phyloP scores from a whole-genome alignment of 2,113 vertebrate genomes.

The human (Homo sapiens) region DNA sequence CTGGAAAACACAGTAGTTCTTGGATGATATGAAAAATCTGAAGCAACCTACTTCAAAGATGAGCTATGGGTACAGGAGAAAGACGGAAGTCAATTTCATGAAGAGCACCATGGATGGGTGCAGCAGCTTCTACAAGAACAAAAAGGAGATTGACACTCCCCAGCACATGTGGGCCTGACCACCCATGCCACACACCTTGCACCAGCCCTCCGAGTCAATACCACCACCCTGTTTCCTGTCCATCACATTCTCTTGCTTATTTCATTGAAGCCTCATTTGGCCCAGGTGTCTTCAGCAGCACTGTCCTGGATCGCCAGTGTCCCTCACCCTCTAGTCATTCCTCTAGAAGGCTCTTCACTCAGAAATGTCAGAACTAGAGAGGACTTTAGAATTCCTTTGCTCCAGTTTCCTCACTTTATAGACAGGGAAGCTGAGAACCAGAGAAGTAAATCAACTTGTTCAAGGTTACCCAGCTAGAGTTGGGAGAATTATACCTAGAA shows the following conservation, averaged over 20 bases:
- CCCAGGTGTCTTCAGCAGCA: neutral
- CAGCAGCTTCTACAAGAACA: neutral
- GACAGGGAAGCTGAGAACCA: neutral
- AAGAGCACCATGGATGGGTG: neutral
- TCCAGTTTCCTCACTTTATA: neutral
- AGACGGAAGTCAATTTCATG: neutral
- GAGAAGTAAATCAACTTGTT: neutral
- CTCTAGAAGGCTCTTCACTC: neutral
- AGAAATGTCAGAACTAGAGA: neutral
- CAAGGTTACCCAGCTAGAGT: neutral
- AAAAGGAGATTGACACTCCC: neutral
- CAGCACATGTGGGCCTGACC: no score
- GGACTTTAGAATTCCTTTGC: neutral
- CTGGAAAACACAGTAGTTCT: neutral
- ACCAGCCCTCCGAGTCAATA: fast-evolving
- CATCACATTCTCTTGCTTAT: neutral
- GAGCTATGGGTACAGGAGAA: neutral
- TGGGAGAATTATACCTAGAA: neutral
- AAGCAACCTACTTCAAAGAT: neutral
- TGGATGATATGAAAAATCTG: neutral
- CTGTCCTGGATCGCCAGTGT: neutral
- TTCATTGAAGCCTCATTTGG: neutral
- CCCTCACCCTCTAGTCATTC: no score
- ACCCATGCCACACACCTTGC: neutral
- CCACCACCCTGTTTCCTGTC: no score